Percentiles rank a stretch among this genome's conserved stretches.
Conservation (phyloP, 2,797 vertebrate genomes). For the Sebastes steindachneri region DNA sequence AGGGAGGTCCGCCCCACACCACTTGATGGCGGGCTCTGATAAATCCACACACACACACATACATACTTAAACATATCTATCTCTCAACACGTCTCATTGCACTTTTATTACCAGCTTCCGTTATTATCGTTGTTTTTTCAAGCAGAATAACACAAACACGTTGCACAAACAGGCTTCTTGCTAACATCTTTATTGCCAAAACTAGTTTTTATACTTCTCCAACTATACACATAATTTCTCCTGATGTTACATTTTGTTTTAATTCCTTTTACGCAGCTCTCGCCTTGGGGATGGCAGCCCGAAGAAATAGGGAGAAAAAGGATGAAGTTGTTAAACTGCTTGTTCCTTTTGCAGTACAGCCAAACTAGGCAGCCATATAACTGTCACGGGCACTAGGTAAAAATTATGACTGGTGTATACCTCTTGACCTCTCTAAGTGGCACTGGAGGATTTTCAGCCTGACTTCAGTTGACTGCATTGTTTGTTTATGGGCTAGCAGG, state of each 20-base stretch:
- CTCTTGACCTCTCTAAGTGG: conserved; percentile 78
- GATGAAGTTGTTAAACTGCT: conserved; percentile 61
- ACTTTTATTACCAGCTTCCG: conserved; percentile 25
- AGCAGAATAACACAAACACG: conserved; percentile 35
- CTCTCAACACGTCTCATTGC: conserved; percentile 21
- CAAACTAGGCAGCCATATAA: conserved; percentile 68
- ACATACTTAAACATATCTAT: conserved; percentile 11
- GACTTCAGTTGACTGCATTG: conserved; percentile 77
- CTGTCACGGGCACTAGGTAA: conserved; percentile 66
- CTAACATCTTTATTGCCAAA: conserved; percentile 34
- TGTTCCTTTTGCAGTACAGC: conserved; percentile 50
- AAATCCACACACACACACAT: conserved; percentile 16
- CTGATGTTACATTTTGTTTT: conserved; percentile 1
- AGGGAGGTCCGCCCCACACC: conserved; percentile 5
- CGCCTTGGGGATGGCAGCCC: neutral
- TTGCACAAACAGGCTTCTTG: conserved; percentile 22
- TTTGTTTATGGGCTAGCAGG: conserved; percentile 79
- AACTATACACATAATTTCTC: conserved; percentile 9
- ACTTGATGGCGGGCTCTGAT: conserved; percentile 45
- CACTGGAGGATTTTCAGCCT: conserved; percentile 75
- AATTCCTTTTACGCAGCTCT: neutral
- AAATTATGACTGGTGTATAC: conserved; percentile 69
- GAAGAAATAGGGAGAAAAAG: conserved; percentile 32
- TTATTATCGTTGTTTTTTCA: conserved; percentile 15
- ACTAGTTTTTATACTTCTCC: conserved; percentile 3